Conservation (phyloP, 2,888 invertebrate species). For the Rotaria sp. region DNA sequence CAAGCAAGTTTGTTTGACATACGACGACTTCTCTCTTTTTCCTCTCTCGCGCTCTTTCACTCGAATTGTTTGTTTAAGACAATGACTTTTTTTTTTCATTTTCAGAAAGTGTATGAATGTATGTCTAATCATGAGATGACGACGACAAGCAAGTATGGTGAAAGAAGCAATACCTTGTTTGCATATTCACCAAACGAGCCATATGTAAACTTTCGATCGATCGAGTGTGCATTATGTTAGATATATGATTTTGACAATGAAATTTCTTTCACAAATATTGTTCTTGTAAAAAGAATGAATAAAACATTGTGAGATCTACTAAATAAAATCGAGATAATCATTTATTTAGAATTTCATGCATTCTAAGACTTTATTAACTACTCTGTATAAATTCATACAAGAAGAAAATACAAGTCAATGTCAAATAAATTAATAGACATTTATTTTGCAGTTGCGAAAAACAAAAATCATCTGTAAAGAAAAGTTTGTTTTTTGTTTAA, state of each 20-base stretch:
- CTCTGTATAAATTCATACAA: no score
- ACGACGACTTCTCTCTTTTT: background rate
- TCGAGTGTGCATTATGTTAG: background rate
- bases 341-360: background rate
- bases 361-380: no score
- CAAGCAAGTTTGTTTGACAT: conserved; percentile 5
- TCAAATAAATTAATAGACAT: no score
- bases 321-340: background rate
- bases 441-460: no score
- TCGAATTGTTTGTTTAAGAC: conserved; percentile 12
- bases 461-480: no score
- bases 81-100: conserved; percentile 19
- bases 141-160: background rate
- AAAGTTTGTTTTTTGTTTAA: background rate
- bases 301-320: background rate
- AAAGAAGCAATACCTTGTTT: conserved; percentile 1
- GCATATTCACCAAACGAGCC: conserved; percentile 5
- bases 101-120: background rate
- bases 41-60: background rate
- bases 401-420: no score
- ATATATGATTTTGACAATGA: background rate
- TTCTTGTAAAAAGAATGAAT: background rate
- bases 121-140: background rate
- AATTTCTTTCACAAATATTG: background rate
- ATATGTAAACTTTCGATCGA: conserved; percentile 22